These are phyloP conservation scores for Novumbra hubbsi DNA, from an alignment of 2,797 vertebrate genomes.

Conservation along the genomic window DNA sequence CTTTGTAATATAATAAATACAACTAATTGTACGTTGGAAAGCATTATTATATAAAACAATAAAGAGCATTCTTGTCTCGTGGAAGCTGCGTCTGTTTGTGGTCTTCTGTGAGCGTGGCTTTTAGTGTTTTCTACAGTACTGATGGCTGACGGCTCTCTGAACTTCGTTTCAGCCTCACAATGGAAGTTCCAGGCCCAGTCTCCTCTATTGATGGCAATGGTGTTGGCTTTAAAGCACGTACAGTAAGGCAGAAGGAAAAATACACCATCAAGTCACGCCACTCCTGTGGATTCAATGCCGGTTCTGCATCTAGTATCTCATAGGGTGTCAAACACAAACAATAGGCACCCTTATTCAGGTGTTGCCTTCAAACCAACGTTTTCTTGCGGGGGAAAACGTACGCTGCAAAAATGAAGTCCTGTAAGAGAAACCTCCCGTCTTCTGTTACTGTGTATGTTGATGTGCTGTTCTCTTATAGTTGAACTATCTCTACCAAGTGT, in stretches of 20 bases:
- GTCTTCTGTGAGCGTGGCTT: constrained; percentile 41
- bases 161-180: constrained; percentile 27
- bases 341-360: neutral
- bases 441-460: constrained; percentile 49
- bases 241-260: constrained; percentile 66
- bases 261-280: neutral
- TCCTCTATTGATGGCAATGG: constrained; percentile 33
- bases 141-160: constrained; percentile 47
- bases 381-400: neutral
- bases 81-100: constrained; percentile 28
- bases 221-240: constrained; percentile 30
- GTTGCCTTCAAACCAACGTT: constrained; percentile 6
- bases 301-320: neutral
- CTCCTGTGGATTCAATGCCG: constrained; percentile 54
- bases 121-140: constrained; percentile 66
- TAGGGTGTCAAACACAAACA: neutral
- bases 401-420: constrained; percentile 34
- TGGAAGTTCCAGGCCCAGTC: constrained; percentile 30
- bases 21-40: constrained; percentile 56
- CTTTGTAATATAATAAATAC: constrained; percentile 50
- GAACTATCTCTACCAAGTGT: constrained; percentile 59
- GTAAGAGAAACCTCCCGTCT: constrained; percentile 29
- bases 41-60: constrained; percentile 51
- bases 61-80: constrained; percentile 39
- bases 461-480: constrained; percentile 57